Evolutionary conservation across 2,888 invertebrate genomes (phyloP).

Genomic region (Cerceris ruficornis): DNA sequence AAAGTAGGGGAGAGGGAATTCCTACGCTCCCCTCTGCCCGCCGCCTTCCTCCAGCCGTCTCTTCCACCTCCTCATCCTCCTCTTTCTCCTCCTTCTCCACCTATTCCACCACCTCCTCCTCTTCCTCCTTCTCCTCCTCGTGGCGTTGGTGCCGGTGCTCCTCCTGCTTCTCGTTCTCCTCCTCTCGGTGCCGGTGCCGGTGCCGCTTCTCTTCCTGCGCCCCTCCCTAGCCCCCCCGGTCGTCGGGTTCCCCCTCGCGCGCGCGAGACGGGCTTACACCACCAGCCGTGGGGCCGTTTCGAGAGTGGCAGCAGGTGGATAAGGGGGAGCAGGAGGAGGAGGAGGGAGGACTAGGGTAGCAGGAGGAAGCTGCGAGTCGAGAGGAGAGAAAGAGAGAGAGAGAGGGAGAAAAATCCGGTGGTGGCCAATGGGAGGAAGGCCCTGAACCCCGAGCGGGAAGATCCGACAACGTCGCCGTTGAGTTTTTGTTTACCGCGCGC

Average conservation of each 20-base stretch:
- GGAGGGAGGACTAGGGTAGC: conserved; percentile 43
- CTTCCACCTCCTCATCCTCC: conserved; percentile 25
- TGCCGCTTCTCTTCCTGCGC: neutral
- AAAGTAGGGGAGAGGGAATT: conserved; percentile 75
- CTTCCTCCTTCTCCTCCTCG: conserved; percentile 14
- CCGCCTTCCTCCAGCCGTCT: conserved; percentile 22
- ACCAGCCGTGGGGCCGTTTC: conserved; percentile 62
- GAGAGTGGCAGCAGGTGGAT: conserved; percentile 67
- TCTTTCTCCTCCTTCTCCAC: conserved; percentile 14
- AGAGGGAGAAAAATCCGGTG: conserved; percentile 74
- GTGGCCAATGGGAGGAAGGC: conserved; percentile 74
- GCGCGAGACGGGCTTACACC: conserved; percentile 47
- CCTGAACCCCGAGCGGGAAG: conserved; percentile 74
- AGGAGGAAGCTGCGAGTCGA: conserved; percentile 35
- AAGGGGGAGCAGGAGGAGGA: conserved; percentile 51
- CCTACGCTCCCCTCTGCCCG: conserved; percentile 62
- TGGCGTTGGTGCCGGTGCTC: neutral
- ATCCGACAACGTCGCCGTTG: conserved; percentile 79
- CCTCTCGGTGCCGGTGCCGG: neutral
- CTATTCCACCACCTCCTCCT: conserved; percentile 8
- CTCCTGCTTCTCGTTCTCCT: conserved; percentile 14
- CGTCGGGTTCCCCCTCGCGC: conserved; percentile 33
- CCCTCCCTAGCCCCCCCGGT: neutral
- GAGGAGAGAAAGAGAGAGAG: conserved; percentile 52
- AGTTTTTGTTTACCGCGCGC: conserved; percentile 79